Base-by-base conservation (phyloP, 2,888 invertebrate genomes). In the Argyra leucocephala region DNA sequence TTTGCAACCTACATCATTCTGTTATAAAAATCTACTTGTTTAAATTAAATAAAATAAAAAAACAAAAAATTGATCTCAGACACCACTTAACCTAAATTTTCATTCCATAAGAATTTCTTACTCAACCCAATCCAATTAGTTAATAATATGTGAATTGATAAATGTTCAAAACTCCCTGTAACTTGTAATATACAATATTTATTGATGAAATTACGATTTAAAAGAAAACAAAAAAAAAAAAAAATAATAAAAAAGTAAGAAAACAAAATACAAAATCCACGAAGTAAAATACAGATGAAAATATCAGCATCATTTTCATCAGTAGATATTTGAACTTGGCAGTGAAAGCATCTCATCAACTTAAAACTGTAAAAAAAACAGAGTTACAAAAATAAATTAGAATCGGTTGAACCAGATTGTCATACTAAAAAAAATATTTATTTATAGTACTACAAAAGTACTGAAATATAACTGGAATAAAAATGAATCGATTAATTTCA, bases 321-420 rank as follows among this genome's bases (percentile, higher is more conserved):
- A 68, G 68, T 68, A 26, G 61, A 37, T 26, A 26, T 61, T 66
- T 64, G 66, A 66, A 66, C 66, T 68, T 67, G 68, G 62, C 64
- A 66, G 66, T 63, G 68, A 63, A 63, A 65, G 61, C 48, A 65
- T 59, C 58, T 5, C 4, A n/a, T 23, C 21, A 26, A 12, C 48
- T 18, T 48, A 48, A 6, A 31, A n/a, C 7, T 18, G 10, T 31
- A 6, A 26, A 31, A 3, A 31, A 31, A 31, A 31, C 9, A 31
- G 12, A 31, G 12, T 31, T 10, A 31, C 31, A 31, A 31, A 7
- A 31, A 31, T 31, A 26, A 26, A 6, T 26, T 26, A 6, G 7
- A 3, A 4, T 31, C 12, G 7, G 31, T 31, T 31, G 31, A 7
- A 31, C 31, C 31, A 2, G 31, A 31, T 6, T 15, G 5, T 48